Percentiles rank a stretch among this genome's conserved stretches.
Conservation (phyloP, 2,797 vertebrate genomes). For the Mus spretus region DNA sequence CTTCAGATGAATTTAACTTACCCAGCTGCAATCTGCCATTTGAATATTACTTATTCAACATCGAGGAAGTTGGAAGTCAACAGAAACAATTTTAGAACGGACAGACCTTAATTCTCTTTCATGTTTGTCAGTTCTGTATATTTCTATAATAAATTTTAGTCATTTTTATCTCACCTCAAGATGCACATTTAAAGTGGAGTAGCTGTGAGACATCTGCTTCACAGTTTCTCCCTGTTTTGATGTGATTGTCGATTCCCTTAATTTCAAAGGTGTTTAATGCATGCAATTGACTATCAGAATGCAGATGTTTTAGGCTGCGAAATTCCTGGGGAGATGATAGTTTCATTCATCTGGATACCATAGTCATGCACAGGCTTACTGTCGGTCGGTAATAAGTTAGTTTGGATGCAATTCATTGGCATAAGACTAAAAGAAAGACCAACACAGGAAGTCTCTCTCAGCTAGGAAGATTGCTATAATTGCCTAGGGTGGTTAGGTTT, state of each 20-base stretch:
- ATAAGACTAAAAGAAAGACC: neutral
- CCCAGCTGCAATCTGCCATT: conserved; percentile 55
- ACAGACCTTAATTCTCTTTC: neutral
- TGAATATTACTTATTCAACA: conserved; percentile 43
- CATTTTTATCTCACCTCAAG: neutral
- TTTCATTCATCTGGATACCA: neutral
- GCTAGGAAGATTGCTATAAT: neutral
- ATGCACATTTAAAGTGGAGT: conserved; percentile 23
- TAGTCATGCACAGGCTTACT: neutral
- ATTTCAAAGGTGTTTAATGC: neutral
- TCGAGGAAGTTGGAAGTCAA: conserved; percentile 34
- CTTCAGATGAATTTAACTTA: conserved; percentile 12
- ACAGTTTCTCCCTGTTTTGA: conserved; percentile 4
- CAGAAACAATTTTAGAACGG: conserved; percentile 46
- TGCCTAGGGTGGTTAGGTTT: neutral
- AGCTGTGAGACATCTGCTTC: conserved; percentile 10
- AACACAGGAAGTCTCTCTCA: neutral
- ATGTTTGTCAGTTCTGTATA: neutral
- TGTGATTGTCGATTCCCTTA: neutral
- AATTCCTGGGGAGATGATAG: neutral
- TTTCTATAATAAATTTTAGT: neutral
- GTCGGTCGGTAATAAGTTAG: neutral
- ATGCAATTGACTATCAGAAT: conserved; percentile 35
- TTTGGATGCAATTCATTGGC: neutral
- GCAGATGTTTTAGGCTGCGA: neutral